Percentiles rank a stretch among this genome's conserved stretches.
phyloP scores from a whole-genome alignment of 2,113 vertebrate species.

The Beaufortia kweichowensis region DNA sequence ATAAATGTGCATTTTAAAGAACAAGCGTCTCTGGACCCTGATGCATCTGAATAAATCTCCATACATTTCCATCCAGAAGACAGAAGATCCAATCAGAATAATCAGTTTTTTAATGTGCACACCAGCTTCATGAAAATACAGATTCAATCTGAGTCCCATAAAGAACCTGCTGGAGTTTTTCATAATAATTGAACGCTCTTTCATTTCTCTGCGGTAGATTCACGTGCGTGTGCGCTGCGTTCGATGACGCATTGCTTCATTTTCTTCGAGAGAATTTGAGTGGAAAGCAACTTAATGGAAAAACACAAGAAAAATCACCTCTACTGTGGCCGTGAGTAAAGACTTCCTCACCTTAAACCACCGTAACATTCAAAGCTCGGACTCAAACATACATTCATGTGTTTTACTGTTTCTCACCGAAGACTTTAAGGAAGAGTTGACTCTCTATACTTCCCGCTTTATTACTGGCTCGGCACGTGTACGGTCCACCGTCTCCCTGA shows the following conservation, averaged over 20 bases:
- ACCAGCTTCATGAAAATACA: conserved; percentile 63
- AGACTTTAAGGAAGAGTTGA: conserved; percentile 90
- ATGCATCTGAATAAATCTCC: conserved; percentile 65
- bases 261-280: conserved; percentile 16
- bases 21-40: conserved; percentile 58
- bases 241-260: neutral
- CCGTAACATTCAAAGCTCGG: neutral
- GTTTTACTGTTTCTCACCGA: conserved; percentile 78
- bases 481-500: conserved; percentile 83
- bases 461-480: conserved; percentile 86
- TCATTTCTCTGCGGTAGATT: neutral
- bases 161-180: conserved; percentile 51
- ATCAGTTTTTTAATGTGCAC: conserved; percentile 63
- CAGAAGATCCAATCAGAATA: conserved; percentile 47
- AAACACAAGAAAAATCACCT: conserved; percentile 6
- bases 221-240: neutral
- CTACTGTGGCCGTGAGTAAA: neutral
- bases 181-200: conserved; percentile 45
- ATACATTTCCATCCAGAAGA: conserved; percentile 65
- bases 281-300: conserved; percentile 25
- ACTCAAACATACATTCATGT: neutral
- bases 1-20: conserved; percentile 70
- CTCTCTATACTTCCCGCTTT: conserved; percentile 88
- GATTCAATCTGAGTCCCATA: conserved; percentile 57
- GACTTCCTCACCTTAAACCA: neutral